phyloP scores from a whole-genome alignment of 2,113 vertebrate species.

The Muscicapa adusta region DNA sequence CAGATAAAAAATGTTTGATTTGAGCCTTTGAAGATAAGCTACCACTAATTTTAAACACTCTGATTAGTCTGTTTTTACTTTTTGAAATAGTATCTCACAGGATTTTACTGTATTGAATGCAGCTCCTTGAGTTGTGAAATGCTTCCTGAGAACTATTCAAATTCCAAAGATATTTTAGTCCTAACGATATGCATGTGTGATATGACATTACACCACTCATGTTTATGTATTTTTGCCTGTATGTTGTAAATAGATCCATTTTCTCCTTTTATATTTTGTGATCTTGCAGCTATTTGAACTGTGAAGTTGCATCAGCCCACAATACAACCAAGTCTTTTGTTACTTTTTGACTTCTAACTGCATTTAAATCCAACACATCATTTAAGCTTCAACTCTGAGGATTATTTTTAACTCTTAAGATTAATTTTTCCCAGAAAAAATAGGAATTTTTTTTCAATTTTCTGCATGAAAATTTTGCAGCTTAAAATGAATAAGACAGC shows the following conservation, averaged over 20 bases:
- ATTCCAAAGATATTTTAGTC: slow-evolving; percentile 14
- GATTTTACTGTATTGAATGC: neutral
- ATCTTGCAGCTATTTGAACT: neutral
- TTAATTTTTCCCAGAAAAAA: neutral
- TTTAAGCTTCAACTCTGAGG: neutral
- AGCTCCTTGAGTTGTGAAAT: neutral
- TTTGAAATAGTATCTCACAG: neutral
- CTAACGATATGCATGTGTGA: neutral
- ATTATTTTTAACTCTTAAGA: neutral
- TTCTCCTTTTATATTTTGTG: neutral
- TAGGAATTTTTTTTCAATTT: neutral
- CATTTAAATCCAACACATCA: neutral
- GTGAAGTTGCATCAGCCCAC: neutral
- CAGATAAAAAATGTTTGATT: slow-evolving; percentile 23
- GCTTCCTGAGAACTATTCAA: neutral
- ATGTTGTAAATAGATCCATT: neutral
- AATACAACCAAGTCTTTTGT: neutral
- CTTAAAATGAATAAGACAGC: neutral
- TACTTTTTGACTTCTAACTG: neutral
- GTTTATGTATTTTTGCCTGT: neutral
- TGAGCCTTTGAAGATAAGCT: slow-evolving; percentile 18
- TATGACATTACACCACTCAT: neutral
- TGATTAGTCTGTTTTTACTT: neutral
- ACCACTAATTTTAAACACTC: slow-evolving; percentile 2
- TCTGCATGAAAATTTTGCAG: neutral